Percentiles rank a stretch among this genome's conserved stretches.
Evolutionary conservation across 2,797 vertebrate species (phyloP).

Genomic region (Nasua narica): DNA sequence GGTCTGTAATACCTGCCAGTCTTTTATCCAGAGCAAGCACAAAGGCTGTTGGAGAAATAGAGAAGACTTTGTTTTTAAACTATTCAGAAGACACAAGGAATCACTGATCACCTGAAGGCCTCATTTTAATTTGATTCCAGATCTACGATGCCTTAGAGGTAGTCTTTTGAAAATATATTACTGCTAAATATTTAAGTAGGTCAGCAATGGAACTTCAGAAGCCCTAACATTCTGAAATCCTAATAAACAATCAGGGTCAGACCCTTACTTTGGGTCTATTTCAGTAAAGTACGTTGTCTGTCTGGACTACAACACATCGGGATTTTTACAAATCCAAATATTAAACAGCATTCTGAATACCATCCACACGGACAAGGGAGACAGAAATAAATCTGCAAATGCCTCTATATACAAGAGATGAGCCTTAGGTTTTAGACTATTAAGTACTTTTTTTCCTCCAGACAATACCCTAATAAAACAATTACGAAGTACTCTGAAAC

Average conservation of each 20-base stretch:
- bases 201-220: conserved; percentile 58
- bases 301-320: conserved; percentile 54
- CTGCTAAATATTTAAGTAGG: conserved; percentile 50
- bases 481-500: conserved; percentile 71
- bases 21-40: conserved; percentile 47
- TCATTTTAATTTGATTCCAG: conserved; percentile 59
- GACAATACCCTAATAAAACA: conserved; percentile 55
- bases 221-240: conserved; percentile 14
- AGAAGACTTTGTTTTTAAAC: conserved; percentile 68
- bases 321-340: conserved; percentile 55
- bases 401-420: conserved; percentile 52
- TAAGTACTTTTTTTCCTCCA: conserved; percentile 59
- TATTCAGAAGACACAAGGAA: conserved; percentile 62
- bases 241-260: conserved; percentile 63
- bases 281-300: conserved; percentile 56
- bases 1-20: conserved; percentile 8
- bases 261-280: conserved; percentile 81
- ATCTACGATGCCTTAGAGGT: conserved; percentile 51
- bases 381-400: conserved; percentile 65
- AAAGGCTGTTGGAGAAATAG: conserved; percentile 45
- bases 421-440: conserved; percentile 46
- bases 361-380: conserved; percentile 22
- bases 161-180: conserved; percentile 63
- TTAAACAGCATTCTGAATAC: conserved; percentile 67
- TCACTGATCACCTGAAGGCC: conserved; percentile 46